Evolutionary conservation across 2,888 invertebrate species (phyloP).

Genomic region (Pseudeuparius sepicola): DNA sequence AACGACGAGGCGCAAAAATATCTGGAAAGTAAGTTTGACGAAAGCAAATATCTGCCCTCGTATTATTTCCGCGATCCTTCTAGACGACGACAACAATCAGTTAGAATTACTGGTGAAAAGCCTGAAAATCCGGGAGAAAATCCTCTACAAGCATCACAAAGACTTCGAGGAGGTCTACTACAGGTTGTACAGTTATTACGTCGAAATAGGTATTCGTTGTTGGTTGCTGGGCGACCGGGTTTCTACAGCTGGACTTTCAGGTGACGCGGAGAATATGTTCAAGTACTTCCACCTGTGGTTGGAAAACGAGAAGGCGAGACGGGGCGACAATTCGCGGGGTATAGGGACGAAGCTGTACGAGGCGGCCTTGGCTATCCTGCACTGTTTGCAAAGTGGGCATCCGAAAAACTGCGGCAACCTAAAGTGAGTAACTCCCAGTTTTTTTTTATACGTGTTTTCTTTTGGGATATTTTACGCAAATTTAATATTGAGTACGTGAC

Average conservation of each 20-base stretch:
- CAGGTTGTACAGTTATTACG: slow-evolving; percentile 44
- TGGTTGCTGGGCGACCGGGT: too few relatives aligned
- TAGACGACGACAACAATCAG: slow-evolving; percentile 27
- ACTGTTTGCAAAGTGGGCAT: slow-evolving; percentile 29
- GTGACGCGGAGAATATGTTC: slow-evolving; percentile 31
- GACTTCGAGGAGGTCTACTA: slow-evolving; percentile 37
- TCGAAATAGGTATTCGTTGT: slow-evolving; percentile 38
- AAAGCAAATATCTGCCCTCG: background rate
- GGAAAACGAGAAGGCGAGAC: slow-evolving; percentile 30
- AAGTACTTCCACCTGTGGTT: slow-evolving; percentile 33
- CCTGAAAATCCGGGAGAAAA: slow-evolving; percentile 38
- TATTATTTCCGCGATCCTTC: slow-evolving; percentile 5
- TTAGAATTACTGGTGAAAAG: slow-evolving; percentile 38
- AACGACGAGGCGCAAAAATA: slow-evolving; percentile 33
- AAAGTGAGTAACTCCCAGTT: slow-evolving; percentile 31
- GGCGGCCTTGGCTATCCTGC: slow-evolving; percentile 31
- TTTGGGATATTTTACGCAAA: too few relatives aligned
- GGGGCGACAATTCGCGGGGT: slow-evolving; percentile 29
- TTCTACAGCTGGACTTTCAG: slow-evolving; percentile 24
- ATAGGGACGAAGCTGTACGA: slow-evolving; percentile 32
- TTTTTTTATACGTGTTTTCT: too few relatives aligned
- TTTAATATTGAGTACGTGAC: too few relatives aligned
- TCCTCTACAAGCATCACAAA: slow-evolving; percentile 44
- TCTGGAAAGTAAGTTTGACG: slow-evolving; percentile 27
- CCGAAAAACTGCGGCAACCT: slow-evolving; percentile 30